These are phyloP conservation scores for Arctia plantaginis DNA, from an alignment of 2,888 invertebrate species.

Conservation along the genomic window DNA sequence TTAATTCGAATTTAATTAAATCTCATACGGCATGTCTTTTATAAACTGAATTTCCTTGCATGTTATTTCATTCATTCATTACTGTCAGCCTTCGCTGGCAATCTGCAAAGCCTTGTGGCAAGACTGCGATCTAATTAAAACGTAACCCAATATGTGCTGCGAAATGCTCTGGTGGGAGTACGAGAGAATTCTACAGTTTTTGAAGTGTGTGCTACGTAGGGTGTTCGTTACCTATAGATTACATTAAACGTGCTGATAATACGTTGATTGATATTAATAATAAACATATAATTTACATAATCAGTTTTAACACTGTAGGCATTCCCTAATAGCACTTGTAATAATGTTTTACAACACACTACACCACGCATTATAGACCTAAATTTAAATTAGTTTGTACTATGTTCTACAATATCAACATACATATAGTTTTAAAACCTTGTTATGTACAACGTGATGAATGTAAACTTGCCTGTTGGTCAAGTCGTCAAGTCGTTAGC, in stretches of 20 bases:
- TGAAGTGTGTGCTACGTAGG: not conserved
- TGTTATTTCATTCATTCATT: constrained; percentile 13
- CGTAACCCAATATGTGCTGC: constrained; percentile 13
- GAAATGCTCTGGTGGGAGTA: not conserved
- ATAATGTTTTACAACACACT: too few relatives aligned
- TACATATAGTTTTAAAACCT: too few relatives aligned
- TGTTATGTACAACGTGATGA: too few relatives aligned
- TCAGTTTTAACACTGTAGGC: too few relatives aligned
- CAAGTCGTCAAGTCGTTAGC: too few relatives aligned
- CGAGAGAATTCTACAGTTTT: not conserved
- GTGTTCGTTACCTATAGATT: not conserved
- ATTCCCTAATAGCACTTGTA: too few relatives aligned
- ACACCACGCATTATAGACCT: too few relatives aligned
- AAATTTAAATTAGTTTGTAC: too few relatives aligned
- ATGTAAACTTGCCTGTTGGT: too few relatives aligned
- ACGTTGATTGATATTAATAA: not conserved
- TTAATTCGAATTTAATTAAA: not conserved
- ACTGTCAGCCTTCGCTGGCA: constrained; percentile 2
- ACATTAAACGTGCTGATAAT: not conserved
- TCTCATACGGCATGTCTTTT: not conserved
- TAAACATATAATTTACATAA: too few relatives aligned
- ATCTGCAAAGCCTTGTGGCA: constrained; percentile 8
- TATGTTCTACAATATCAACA: too few relatives aligned
- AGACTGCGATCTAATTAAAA: constrained; percentile 17
- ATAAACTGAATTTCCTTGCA: constrained; percentile 2